Evolutionary conservation across 2,113 vertebrate species (phyloP).

Genomic region (Hippocampus zosterae): DNA sequence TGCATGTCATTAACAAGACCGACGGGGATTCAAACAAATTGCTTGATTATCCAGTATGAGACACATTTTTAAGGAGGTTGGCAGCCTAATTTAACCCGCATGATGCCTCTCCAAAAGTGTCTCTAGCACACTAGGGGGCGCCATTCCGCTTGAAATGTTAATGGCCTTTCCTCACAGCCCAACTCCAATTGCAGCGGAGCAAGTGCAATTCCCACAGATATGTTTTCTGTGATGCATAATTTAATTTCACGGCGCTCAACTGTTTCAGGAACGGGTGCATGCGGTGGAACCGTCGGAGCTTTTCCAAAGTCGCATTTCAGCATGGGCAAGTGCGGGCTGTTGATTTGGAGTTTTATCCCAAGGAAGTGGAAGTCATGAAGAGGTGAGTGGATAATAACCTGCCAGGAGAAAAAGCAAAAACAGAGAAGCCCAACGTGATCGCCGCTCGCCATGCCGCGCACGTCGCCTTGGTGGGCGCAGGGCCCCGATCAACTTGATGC

Average conservation of each 20-base stretch:
- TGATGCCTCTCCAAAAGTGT: neutral
- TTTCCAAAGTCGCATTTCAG: neutral
- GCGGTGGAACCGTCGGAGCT: slow-evolving; percentile 22
- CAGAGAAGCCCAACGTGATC: slow-evolving; percentile 43
- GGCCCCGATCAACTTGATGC: slow-evolving; percentile 50
- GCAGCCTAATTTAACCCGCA: neutral
- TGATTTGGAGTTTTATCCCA: neutral
- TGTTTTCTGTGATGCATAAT: slow-evolving; percentile 54
- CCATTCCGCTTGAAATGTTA: slow-evolving; percentile 64
- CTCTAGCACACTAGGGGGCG: slow-evolving; percentile 71
- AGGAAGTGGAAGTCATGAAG: neutral
- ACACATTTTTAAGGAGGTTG: neutral
- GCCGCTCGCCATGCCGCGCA: slow-evolving; percentile 59
- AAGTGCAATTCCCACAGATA: slow-evolving; percentile 34
- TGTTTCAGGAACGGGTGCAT: slow-evolving; percentile 26
- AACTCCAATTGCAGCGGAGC: slow-evolving; percentile 18
- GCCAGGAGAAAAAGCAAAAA: slow-evolving; percentile 32
- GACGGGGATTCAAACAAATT: neutral
- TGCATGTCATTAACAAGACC: neutral
- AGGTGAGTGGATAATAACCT: slow-evolving; percentile 24
- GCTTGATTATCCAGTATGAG: neutral
- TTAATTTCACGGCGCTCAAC: slow-evolving; percentile 43
- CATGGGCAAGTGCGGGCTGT: neutral
- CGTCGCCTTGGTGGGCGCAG: slow-evolving; percentile 47
- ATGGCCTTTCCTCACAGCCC: neutral